Conservation (phyloP, 2,797 vertebrate species). For the Liasis olivaceus region DNA sequence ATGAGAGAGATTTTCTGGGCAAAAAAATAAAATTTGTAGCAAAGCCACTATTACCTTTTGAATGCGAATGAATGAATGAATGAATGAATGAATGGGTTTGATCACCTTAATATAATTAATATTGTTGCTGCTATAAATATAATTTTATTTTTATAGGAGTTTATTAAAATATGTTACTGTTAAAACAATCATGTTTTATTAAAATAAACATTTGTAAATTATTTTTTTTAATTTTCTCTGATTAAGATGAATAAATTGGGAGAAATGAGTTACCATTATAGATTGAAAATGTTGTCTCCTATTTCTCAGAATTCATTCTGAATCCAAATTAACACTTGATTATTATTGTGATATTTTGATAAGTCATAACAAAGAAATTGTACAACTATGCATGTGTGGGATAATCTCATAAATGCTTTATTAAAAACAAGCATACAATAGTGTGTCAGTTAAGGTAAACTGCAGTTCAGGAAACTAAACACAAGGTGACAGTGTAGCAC, state of each 20-base stretch:
- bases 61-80: neutral
- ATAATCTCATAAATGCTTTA: neutral
- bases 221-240: slow-evolving; percentile 20
- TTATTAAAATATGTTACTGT: neutral
- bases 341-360: neutral
- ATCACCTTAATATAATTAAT: neutral
- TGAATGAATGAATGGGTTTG: neutral
- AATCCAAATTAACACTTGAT: neutral
- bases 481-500: slow-evolving; percentile 16
- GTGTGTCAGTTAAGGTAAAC: neutral
- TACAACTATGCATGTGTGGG: neutral
- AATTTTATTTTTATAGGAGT: neutral
- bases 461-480: neutral
- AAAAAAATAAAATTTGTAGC: accelerated
- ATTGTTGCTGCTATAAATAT: neutral
- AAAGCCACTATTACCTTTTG: neutral
- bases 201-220: slow-evolving; percentile 5
- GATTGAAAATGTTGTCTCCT: neutral
- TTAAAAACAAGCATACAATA: neutral
- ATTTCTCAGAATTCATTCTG: neutral
- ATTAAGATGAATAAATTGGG: neutral
- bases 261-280: neutral
- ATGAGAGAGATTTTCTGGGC: neutral
- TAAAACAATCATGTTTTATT: neutral
- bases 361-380: neutral